Percentiles rank a stretch among this genome's conserved stretches.
Conservation (phyloP, 2,888 invertebrate genomes). For the Hydrotaea cyrtoneurina region DNA sequence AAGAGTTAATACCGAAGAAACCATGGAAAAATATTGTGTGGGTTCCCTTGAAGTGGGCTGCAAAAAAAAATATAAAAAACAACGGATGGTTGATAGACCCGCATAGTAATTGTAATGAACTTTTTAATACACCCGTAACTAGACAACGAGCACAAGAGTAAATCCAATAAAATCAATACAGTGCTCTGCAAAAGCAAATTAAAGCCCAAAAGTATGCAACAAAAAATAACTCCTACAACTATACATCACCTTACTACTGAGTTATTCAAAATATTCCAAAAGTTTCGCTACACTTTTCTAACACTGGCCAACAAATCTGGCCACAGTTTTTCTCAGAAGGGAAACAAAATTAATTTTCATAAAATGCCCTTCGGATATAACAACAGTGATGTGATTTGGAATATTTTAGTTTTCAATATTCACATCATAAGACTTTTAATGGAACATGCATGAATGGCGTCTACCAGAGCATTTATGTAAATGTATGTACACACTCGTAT, state of each 20-base stretch:
- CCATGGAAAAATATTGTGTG: slow-evolving; percentile 28
- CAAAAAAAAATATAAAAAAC: neutral
- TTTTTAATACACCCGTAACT: neutral
- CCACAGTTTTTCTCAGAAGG: neutral
- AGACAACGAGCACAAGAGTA: neutral
- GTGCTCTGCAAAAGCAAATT: neutral
- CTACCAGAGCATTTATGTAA: slow-evolving; percentile 15
- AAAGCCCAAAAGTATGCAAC: slow-evolving; percentile 13
- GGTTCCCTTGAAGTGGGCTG: neutral
- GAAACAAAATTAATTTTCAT: slow-evolving; percentile 24
- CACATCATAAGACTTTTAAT: slow-evolving; percentile 19
- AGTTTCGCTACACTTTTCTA: neutral
- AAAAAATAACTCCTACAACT: neutral
- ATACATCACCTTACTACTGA: neutral
- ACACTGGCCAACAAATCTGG: neutral
- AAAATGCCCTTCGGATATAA: slow-evolving; percentile 46
- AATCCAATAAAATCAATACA: neutral
- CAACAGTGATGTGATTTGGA: slow-evolving; percentile 13
- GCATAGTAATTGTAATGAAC: slow-evolving; percentile 38
- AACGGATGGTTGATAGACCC: neutral
- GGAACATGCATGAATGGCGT: slow-evolving; percentile 3
- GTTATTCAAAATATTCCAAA: neutral
- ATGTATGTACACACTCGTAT: neutral
- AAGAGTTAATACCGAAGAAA: slow-evolving; percentile 44
- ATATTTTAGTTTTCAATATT: slow-evolving; percentile 15